These are phyloP conservation scores for Hyperoodon ampullatus DNA, from an alignment of 2,113 vertebrate species.

Conservation along the genomic window DNA sequence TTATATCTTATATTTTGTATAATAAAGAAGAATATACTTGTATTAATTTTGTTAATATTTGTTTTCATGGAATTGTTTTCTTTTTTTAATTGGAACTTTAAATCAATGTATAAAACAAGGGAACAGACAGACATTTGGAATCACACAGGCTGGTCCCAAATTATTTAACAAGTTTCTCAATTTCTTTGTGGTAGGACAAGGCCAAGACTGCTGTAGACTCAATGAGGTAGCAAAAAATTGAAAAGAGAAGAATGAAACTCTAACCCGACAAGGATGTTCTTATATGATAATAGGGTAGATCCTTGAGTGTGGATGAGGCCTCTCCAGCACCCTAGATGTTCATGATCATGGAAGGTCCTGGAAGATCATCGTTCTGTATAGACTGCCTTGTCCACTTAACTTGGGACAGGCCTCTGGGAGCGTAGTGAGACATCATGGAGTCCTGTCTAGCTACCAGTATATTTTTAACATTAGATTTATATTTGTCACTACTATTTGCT, in stretches of 20 bases:
- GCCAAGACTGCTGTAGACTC: neutral
- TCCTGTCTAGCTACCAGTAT: fast-evolving
- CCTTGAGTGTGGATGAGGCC: fast-evolving
- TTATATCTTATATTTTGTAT: neutral
- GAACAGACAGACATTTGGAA: neutral
- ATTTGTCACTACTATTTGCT: neutral
- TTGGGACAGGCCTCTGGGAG: neutral
- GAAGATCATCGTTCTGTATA: neutral
- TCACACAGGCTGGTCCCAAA: neutral
- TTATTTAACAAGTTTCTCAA: neutral
- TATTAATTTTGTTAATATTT: neutral
- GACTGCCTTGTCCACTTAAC: fast-evolving
- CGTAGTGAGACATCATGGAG: neutral
- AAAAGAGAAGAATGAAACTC: neutral
- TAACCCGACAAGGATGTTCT: neutral
- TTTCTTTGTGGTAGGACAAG: neutral
- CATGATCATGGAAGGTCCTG: neutral
- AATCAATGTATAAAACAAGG: slow-evolving; percentile 4
- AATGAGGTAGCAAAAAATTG: neutral
- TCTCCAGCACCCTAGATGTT: fast-evolving
- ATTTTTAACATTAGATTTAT: neutral
- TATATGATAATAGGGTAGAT: fast-evolving
- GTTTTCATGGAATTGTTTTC: neutral
- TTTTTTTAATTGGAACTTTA: neutral
- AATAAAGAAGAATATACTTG: neutral